phyloP scores from a whole-genome alignment of 2,113 vertebrate genomes.

The Empidonax traillii region DNA sequence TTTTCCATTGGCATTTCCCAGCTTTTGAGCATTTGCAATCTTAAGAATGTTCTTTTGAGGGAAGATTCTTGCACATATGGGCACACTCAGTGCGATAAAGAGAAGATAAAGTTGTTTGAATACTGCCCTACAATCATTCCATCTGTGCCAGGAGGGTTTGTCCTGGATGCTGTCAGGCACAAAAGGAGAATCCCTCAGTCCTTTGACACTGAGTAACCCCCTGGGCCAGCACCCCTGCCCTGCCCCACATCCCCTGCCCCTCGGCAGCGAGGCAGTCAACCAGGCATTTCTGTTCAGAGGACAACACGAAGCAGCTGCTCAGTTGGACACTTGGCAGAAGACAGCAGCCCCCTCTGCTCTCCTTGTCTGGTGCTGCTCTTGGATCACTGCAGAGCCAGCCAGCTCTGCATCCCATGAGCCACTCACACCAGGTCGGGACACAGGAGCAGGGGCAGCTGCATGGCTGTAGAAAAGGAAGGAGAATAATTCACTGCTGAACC shows the following conservation, averaged over 20 bases:
- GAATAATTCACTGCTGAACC: conserved; percentile 20
- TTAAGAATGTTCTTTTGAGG: not conserved
- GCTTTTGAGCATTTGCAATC: not conserved
- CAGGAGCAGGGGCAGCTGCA: conserved; percentile 14
- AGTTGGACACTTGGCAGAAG: conserved; percentile 68
- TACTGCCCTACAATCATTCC: not conserved
- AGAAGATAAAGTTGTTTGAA: not conserved
- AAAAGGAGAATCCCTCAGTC: not conserved
- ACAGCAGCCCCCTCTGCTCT: not conserved
- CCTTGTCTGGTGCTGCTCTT: conserved; percentile 66
- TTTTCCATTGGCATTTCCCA: not conserved
- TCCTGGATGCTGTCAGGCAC: not conserved
- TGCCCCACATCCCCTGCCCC: not conserved
- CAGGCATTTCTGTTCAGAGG: not conserved
- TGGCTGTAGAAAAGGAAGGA: not conserved
- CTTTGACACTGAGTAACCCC: not conserved
- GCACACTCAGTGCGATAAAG: not conserved
- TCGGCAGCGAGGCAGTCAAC: conserved; percentile 56
- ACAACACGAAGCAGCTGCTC: conserved; percentile 69
- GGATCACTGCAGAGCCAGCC: conserved; percentile 61
- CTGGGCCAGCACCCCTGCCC: fast-evolving
- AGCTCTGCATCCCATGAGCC: conserved; percentile 71
- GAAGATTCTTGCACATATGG: not conserved
- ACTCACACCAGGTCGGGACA: conserved; percentile 49
- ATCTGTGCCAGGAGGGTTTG: not conserved